Conservation (phyloP, 2,888 invertebrate genomes). For the Chaetoderma sp. region DNA sequence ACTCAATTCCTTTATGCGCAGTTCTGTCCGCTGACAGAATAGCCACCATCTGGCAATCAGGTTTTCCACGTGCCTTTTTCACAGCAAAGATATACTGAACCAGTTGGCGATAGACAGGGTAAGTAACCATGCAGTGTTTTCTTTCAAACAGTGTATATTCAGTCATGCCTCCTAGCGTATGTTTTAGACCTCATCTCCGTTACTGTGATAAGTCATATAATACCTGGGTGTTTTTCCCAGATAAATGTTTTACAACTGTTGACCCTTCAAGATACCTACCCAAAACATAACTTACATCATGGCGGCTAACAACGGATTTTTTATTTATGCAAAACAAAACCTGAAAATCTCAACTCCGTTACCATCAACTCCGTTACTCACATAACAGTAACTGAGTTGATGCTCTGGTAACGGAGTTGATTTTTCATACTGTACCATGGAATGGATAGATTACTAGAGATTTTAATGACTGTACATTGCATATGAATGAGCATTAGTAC, state of each 20-base stretch:
- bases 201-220: neutral
- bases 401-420: slow-evolving; percentile 1
- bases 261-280: neutral
- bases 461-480: too few species aligned
- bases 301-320: neutral
- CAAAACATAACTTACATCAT: neutral
- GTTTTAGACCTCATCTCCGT: neutral
- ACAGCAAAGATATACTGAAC: neutral
- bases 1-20: neutral
- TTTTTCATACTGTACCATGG: too few species aligned
- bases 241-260: neutral
- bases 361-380: slow-evolving; percentile 4
- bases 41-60: neutral
- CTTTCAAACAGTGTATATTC: neutral
- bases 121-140: neutral
- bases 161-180: too few species aligned
- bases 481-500: too few species aligned
- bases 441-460: too few species aligned
- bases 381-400: neutral
- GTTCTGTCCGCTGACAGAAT: neutral
- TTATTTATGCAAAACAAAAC: neutral
- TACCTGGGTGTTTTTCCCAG: neutral
- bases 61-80: neutral
- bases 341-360: neutral
- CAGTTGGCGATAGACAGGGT: neutral